Evolutionary conservation across 2,113 vertebrate species (phyloP).

Genomic region (Lampris incognitus): DNA sequence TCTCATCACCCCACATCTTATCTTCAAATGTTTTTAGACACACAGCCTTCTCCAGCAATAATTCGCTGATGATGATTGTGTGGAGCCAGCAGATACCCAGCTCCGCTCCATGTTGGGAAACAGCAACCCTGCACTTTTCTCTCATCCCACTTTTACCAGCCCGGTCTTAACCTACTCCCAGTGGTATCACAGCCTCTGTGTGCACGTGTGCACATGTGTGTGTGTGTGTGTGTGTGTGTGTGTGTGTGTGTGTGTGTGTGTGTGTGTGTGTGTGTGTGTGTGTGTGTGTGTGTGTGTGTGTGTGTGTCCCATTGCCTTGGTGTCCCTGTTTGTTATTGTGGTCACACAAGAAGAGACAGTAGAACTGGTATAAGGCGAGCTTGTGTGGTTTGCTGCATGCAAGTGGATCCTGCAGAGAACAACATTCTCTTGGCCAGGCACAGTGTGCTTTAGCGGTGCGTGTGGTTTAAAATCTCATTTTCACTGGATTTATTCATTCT

Average conservation of each 20-base stretch:
- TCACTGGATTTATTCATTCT: constrained; percentile 30
- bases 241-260: background rate
- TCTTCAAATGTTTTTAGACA: background rate
- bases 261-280: constrained; percentile 7
- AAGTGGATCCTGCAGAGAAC: constrained; percentile 49
- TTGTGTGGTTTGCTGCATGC: constrained; percentile 50
- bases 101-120: constrained; percentile 76
- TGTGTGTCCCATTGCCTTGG: constrained; percentile 51
- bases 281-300: constrained; percentile 26
- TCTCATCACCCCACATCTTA: background rate
- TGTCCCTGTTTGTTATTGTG: constrained; percentile 72
- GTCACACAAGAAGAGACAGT: constrained; percentile 47
- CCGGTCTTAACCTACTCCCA: constrained; percentile 49
- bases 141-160: constrained; percentile 38
- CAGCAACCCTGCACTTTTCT: constrained; percentile 79
- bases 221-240: constrained; percentile 23
- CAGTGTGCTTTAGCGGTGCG: constrained; percentile 47
- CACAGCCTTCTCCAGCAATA: constrained; percentile 56
- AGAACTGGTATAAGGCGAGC: constrained; percentile 53
- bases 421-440: constrained; percentile 30
- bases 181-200: constrained; percentile 52
- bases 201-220: constrained; percentile 2
- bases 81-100: constrained; percentile 64
- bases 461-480: constrained; percentile 55
- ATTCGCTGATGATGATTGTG: constrained; percentile 77